Evolutionary conservation across 2,113 vertebrate species (phyloP).

Genomic region (Penelope pileata): DNA sequence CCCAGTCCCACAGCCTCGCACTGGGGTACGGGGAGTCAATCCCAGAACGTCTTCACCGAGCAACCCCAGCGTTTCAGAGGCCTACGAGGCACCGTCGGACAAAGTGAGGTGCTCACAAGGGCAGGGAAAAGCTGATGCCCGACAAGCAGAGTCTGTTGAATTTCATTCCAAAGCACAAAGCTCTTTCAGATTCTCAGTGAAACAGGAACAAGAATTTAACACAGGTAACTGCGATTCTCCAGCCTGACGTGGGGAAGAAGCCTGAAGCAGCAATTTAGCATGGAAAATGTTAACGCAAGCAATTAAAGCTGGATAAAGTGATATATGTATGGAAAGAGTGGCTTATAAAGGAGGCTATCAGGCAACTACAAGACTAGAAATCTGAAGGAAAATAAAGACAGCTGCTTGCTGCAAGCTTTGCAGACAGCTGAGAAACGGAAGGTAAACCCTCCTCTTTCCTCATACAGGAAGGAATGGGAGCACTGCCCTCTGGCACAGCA

Average conservation of each 20-base stretch:
- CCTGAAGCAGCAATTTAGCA: background rate
- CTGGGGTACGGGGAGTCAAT: fast-evolving
- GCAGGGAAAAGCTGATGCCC: background rate
- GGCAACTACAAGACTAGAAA: background rate
- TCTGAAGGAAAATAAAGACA: background rate
- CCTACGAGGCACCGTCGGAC: background rate
- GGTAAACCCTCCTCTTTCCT: background rate
- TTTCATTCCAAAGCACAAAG: background rate
- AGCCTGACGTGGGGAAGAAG: background rate
- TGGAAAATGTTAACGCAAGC: background rate
- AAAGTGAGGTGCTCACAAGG: fast-evolving
- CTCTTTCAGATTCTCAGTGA: background rate
- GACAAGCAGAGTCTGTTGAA: background rate
- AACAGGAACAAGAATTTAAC: background rate
- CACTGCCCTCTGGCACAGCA: conserved; percentile 6
- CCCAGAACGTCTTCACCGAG: background rate
- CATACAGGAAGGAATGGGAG: background rate
- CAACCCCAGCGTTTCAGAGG: background rate
- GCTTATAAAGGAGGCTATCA: background rate
- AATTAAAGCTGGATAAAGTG: background rate
- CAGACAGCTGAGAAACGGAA: background rate
- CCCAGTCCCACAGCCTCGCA: background rate
- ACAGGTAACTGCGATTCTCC: background rate
- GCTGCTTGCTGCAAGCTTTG: background rate
- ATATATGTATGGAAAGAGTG: background rate